Evolutionary conservation across 2,888 invertebrate genomes (phyloP), one percentile per base, ranked within the genome.

Genomic region (Cerceris rybyensis): DNA sequence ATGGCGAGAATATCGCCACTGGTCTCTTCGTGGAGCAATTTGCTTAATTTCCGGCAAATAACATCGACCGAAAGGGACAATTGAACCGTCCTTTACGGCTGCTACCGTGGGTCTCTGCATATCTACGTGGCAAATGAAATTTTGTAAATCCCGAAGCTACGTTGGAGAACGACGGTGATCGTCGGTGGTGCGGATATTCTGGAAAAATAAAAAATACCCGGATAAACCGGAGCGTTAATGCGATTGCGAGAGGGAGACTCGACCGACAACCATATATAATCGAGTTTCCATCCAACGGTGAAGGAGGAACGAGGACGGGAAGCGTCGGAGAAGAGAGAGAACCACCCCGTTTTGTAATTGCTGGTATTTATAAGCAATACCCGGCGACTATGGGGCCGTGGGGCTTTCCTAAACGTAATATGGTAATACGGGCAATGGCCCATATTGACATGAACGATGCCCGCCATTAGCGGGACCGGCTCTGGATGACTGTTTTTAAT

Each of bases 401-500:
- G 81, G 83, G 73, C 78, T 79, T 82, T 88, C 82, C 86, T 87
- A 87, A 89, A 85, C 88, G 88, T 91, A 91, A 90, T 92, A 92
- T 92, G 92, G 91, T 92, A 92, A 92, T 92, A 91, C 89, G 88
- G 88, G 92, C 92, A 92, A 92, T 92, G 92, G 92, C 84, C 91
- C 92, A 92, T 92, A 92, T 92, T 92, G 92, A 92, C 92, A 91
- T 92, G 92, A 92, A 92, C 91, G 92, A 92, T 92, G 92, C 90
- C 85, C 82, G 88, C 91, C 91, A 92, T 92, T 92, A 92, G 90
- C 87, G 86, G 81, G 87, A 86, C 86, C 87, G 86, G 78, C 86
- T 85, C 88, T 85, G 89, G 88, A 90, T 89, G 91, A 92, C 91
- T 91, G 91, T 92, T 92, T 92, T 92, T 92, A 92, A 92, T 92